phyloP scores from a whole-genome alignment of 2,888 invertebrate species.

The Phyto melanocephala region DNA sequence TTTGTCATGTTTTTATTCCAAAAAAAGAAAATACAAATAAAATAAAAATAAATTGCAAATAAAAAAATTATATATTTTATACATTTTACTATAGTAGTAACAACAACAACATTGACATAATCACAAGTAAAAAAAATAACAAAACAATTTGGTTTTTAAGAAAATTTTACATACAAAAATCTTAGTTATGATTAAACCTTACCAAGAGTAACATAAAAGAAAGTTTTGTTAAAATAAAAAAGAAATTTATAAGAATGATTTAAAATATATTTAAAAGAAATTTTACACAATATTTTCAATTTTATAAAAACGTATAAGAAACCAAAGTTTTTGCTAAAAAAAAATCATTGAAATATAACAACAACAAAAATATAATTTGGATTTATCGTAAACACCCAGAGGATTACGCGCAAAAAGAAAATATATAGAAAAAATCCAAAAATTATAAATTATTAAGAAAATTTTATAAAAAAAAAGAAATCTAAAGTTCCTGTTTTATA shows the following conservation, averaged over 20 bases:
- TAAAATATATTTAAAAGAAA: not conserved
- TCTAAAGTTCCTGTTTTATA: slow-evolving; percentile 71
- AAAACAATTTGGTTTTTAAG: slow-evolving; percentile 58
- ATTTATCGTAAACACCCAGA: slow-evolving; percentile 57
- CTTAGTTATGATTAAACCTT: slow-evolving; percentile 48
- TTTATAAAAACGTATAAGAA: slow-evolving; percentile 22
- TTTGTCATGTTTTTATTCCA: slow-evolving; percentile 76
- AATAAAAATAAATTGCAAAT: slow-evolving; percentile 41
- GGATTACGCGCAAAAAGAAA: slow-evolving; percentile 58
- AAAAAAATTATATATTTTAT: slow-evolving; percentile 44
- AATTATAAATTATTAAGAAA: slow-evolving; percentile 23
- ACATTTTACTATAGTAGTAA: slow-evolving; percentile 51
- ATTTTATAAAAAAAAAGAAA: slow-evolving; percentile 45
- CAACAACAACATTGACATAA: slow-evolving; percentile 51
- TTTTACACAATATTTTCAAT: slow-evolving; percentile 38
- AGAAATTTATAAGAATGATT: slow-evolving; percentile 20
- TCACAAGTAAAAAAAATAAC: slow-evolving; percentile 28
- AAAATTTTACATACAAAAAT: slow-evolving; percentile 43
- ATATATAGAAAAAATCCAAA: slow-evolving; percentile 34
- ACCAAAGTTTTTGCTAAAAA: slow-evolving; percentile 48
- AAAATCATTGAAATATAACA: slow-evolving; percentile 49
- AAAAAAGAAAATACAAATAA: slow-evolving; percentile 48
- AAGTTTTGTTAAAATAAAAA: slow-evolving; percentile 5
- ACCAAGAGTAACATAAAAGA: slow-evolving; percentile 8
- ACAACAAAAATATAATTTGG: slow-evolving; percentile 59